phyloP scores from a whole-genome alignment of 2,113 vertebrate genomes.

The Rhea pennata region DNA sequence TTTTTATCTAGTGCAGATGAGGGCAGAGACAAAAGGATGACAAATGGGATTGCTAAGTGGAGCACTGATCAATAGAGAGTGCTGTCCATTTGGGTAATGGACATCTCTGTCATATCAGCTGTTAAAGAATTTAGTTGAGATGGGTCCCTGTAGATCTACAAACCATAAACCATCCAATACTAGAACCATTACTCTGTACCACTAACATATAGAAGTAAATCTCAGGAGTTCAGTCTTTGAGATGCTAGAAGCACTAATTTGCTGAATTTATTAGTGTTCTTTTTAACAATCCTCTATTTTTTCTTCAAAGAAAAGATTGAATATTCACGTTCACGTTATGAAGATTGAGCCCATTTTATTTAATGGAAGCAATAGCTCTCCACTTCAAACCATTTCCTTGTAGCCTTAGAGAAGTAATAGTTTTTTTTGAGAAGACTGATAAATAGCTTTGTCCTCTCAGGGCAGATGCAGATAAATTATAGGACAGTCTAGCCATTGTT shows the following conservation, averaged over 20 bases:
- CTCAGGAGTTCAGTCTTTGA: slow-evolving; percentile 57
- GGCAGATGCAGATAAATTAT: not conserved
- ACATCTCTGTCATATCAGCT: slow-evolving; percentile 84
- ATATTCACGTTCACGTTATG: accelerated
- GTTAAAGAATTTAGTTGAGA: slow-evolving; percentile 83
- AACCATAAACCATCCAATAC: slow-evolving; percentile 56
- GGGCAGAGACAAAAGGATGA: slow-evolving; percentile 83
- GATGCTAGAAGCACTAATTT: slow-evolving; percentile 22
- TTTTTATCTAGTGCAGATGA: slow-evolving; percentile 75
- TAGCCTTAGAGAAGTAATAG: not conserved
- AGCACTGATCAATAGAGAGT: slow-evolving; percentile 89
- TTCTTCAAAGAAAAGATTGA: slow-evolving; percentile 11
- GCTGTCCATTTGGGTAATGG: slow-evolving; percentile 95
- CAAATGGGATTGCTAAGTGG: slow-evolving; percentile 81
- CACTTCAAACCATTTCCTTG: not conserved
- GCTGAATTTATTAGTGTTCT: slow-evolving; percentile 51
- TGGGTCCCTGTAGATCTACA: slow-evolving; percentile 85
- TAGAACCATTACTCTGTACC: slow-evolving; percentile 57
- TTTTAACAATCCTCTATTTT: slow-evolving; percentile 25
- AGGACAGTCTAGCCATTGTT: not conserved
- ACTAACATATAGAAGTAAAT: slow-evolving; percentile 56
- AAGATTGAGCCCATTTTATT: not conserved
- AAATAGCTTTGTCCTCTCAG: not conserved
- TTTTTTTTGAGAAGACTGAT: not conserved
- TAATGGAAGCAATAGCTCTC: not conserved